Conservation (phyloP, 2,888 invertebrate genomes). For the Monopis laevigella region DNA sequence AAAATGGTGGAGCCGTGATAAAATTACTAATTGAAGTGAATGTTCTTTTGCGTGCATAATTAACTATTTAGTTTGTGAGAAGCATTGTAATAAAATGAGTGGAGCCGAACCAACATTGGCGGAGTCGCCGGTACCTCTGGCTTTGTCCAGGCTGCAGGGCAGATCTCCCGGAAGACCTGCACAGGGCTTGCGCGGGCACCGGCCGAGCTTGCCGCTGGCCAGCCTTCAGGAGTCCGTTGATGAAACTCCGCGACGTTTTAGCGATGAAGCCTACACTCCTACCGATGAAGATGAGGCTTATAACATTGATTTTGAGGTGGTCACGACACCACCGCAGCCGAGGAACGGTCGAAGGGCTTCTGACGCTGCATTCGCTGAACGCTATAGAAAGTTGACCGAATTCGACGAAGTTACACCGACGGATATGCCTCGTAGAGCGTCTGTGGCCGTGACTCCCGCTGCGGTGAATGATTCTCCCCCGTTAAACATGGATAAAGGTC, state of each 20-base stretch:
- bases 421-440: slow-evolving; percentile 52
- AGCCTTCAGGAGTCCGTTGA: slow-evolving; percentile 54
- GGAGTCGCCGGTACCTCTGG: slow-evolving; percentile 59
- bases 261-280: slow-evolving; percentile 38
- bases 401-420: slow-evolving; percentile 46
- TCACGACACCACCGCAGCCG: slow-evolving; percentile 28
- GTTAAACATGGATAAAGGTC: slow-evolving; percentile 47
- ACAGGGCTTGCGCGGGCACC: slow-evolving; percentile 42
- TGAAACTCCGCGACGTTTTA: slow-evolving; percentile 50
- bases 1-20: slow-evolving; percentile 46
- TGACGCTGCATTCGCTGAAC: slow-evolving; percentile 53
- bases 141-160: slow-evolving; percentile 40
- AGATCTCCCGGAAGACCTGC: slow-evolving; percentile 39
- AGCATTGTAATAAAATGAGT: slow-evolving; percentile 1
- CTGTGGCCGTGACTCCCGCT: slow-evolving; percentile 44
- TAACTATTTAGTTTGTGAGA: slow-evolving; percentile 4
- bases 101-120: slow-evolving; percentile 49
- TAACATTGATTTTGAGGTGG: slow-evolving; percentile 37
- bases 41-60: not conserved
- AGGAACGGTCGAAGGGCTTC: slow-evolving; percentile 55
- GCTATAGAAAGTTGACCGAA: slow-evolving; percentile 53
- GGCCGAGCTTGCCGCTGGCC: slow-evolving; percentile 54
- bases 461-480: slow-evolving; percentile 38
- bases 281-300: slow-evolving; percentile 50
- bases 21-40: slow-evolving; percentile 32